Conservation (phyloP, 2,888 invertebrate species). For the Xestia xanthographa region DNA sequence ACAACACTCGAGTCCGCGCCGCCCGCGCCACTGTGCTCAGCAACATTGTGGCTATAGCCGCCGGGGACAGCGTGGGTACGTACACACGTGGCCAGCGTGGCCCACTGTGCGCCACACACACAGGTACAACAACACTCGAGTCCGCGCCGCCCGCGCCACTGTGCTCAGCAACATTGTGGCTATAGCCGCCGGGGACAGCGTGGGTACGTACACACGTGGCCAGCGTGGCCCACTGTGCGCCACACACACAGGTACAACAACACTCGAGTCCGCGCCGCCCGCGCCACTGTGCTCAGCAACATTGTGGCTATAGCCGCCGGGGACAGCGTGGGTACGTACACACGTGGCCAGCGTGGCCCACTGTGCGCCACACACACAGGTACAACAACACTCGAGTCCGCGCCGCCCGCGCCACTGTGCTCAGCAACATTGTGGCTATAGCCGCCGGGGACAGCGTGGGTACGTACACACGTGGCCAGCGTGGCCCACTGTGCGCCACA, state of each 20-base stretch:
- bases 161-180: conserved; percentile 99
- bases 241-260: no score
- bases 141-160: conserved; percentile 97
- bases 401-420: conserved; percentile 98
- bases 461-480: conserved; percentile 7
- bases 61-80: conserved; percentile 93
- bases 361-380: no score
- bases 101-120: no score
- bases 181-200: conserved; percentile 98
- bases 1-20: conserved; percentile 97
- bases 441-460: conserved; percentile 96
- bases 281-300: conserved; percentile 98
- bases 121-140: no score
- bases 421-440: conserved; percentile 98
- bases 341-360: background rate
- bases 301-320: conserved; percentile 99
- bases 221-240: no score
- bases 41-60: conserved; percentile 98
- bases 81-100: background rate
- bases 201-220: conserved; percentile 30
- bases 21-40: conserved; percentile 98
- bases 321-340: conserved; percentile 91
- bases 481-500: no score
- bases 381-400: no score
- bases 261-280: conserved; percentile 97